phyloP scores from a whole-genome alignment of 2,888 invertebrate genomes.

The Hypolimnas misippus region DNA sequence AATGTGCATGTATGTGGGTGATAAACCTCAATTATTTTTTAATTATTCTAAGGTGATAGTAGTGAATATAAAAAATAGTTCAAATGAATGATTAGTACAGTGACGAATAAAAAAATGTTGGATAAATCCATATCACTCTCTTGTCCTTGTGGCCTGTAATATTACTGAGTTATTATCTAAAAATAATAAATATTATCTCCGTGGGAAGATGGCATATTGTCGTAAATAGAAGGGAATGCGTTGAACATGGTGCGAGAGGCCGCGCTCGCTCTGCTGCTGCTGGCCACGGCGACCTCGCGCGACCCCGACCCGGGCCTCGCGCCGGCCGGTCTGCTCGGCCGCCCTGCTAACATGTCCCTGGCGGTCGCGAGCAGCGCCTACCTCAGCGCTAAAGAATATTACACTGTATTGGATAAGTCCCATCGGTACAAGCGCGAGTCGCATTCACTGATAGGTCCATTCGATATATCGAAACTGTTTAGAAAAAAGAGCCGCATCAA shows the following conservation, averaged over 20 bases:
- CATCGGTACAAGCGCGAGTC: constrained; percentile 51
- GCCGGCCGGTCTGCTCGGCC: constrained; percentile 5
- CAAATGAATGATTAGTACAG: background rate
- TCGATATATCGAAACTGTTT: constrained; percentile 67
- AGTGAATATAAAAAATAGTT: constrained; percentile 1
- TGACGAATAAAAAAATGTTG: no score
- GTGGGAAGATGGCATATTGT: background rate
- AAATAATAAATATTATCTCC: background rate
- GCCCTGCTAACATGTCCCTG: constrained; percentile 19
- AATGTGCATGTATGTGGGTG: background rate
- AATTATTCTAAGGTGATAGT: background rate
- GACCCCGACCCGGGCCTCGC: constrained; percentile 22
- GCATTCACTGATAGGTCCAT: constrained; percentile 65
- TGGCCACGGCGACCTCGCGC: constrained; percentile 32
- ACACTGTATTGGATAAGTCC: constrained; percentile 18
- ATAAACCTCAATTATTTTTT: background rate
- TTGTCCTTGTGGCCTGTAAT: no score
- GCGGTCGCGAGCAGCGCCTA: constrained; percentile 18
- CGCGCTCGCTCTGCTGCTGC: constrained; percentile 36
- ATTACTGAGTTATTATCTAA: no score
- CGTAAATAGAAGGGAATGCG: constrained; percentile 17
- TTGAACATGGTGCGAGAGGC: constrained; percentile 39
- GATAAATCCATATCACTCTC: no score
- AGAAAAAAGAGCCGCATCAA: constrained; percentile 55
- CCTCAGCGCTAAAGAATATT: constrained; percentile 34